Percentiles rank a stretch among this genome's conserved stretches.
phyloP scores from a whole-genome alignment of 1,140 invertebrate species.

The Muscidifurax raptorellus region DNA sequence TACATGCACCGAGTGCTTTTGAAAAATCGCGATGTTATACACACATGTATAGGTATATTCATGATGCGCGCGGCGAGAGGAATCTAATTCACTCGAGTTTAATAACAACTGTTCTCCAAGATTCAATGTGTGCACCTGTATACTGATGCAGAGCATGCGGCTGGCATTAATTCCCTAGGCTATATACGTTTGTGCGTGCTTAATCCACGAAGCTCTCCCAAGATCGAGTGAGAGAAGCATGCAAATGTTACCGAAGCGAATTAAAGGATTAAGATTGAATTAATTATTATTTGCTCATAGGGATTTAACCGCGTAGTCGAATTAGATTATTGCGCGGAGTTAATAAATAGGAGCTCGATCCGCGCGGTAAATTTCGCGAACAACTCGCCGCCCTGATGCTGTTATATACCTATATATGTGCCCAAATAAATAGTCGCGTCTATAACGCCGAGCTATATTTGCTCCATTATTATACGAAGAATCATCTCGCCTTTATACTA shows the following conservation, averaged over 20 bases:
- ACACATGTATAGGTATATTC: no score
- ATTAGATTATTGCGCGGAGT: not conserved
- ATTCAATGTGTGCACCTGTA: no score
- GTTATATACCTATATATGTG: not conserved
- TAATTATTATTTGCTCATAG: constrained; percentile 2
- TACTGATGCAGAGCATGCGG: not conserved
- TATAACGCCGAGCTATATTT: not conserved
- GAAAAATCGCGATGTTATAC: not conserved
- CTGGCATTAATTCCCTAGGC: not conserved
- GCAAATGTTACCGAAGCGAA: constrained; percentile 8
- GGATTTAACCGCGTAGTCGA: not conserved
- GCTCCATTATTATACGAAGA: not conserved
- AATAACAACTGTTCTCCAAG: no score
- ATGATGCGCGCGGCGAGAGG: no score
- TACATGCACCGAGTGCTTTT: no score
- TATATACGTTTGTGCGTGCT: not conserved
- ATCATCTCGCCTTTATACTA: not conserved
- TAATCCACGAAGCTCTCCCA: not conserved
- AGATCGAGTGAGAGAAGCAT: not conserved
- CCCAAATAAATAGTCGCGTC: not conserved
- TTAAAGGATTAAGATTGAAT: constrained; percentile 32
- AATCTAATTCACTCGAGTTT: no score
- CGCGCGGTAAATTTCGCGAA: no score
- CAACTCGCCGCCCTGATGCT: no score
- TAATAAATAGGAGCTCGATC: constrained; percentile 7